These are phyloP conservation scores for Aplidium turbinatum DNA, from an alignment of 23 tunicate species.

Conservation along the genomic window DNA sequence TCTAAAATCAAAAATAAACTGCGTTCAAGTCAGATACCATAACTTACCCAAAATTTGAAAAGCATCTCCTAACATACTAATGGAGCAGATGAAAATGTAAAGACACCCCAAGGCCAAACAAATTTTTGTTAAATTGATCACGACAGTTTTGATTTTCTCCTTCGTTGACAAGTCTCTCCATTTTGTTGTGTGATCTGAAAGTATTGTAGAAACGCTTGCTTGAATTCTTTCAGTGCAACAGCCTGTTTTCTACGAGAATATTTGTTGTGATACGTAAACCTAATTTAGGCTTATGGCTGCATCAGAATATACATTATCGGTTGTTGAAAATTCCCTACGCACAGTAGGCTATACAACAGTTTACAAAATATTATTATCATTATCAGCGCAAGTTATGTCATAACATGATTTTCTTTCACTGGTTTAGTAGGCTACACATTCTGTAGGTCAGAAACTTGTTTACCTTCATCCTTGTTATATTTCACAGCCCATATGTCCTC, in stretches of 20 bases:
- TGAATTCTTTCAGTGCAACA: too few species aligned
- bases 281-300: too few species aligned
- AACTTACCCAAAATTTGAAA: constrained; percentile 77
- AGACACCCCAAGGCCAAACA: constrained; percentile 47
- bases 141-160: constrained; percentile 32
- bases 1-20: neutral
- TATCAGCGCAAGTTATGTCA: neutral
- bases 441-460: neutral
- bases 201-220: too few species aligned
- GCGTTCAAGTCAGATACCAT: neutral
- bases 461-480: constrained; percentile 16
- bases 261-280: neutral
- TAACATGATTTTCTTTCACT: too few species aligned
- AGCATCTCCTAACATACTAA: constrained; percentile 64
- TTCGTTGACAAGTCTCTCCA: constrained; percentile 39
- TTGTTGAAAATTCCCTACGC: too few species aligned
- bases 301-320: too few species aligned
- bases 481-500: constrained; percentile 43
- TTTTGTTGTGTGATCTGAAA: constrained; percentile 29
- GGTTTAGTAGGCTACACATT: too few species aligned
- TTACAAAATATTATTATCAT: too few species aligned
- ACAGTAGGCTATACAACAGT: too few species aligned
- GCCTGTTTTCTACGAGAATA: too few species aligned
- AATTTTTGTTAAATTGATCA: constrained; percentile 27
- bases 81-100: constrained; percentile 67